Evolutionary conservation across 2,888 invertebrate genomes (phyloP).

Genomic region (Nephrotoma flavescens): DNA sequence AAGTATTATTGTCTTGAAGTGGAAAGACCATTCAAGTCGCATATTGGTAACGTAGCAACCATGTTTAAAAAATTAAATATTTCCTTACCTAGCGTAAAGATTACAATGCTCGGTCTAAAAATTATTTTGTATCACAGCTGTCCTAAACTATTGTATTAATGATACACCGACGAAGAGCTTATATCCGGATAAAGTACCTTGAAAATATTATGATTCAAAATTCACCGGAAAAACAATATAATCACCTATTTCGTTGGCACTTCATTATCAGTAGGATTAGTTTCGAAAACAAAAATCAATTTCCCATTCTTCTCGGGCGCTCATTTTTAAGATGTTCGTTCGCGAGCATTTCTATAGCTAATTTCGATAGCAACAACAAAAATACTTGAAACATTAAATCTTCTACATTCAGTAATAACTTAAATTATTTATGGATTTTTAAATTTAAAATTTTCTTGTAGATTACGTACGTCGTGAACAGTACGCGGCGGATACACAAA

Average conservation of each 20-base stretch:
- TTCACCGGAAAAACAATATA: neutral
- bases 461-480: neutral
- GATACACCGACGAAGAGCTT: too few species aligned
- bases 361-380: neutral
- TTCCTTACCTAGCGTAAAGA: too few species aligned
- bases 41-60: too few species aligned
- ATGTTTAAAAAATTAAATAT: too few species aligned
- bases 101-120: too few species aligned
- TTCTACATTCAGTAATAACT: neutral
- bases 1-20: too few species aligned
- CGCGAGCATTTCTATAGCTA: neutral
- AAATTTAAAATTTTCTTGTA: neutral
- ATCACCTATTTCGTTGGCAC: neutral
- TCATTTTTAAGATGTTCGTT: neutral
- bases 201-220: too few species aligned
- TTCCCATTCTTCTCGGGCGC: neutral
- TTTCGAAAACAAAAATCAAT: neutral
- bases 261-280: neutral
- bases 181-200: too few species aligned
- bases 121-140: too few species aligned
- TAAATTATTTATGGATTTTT: neutral
- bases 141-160: too few species aligned
- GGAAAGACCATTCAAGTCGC: too few species aligned
- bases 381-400: neutral
- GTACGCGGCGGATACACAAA: neutral